Percentiles rank a stretch among this genome's conserved stretches.
Evolutionary conservation across 2,888 invertebrate species (phyloP).

Genomic region (Unio delphinus): DNA sequence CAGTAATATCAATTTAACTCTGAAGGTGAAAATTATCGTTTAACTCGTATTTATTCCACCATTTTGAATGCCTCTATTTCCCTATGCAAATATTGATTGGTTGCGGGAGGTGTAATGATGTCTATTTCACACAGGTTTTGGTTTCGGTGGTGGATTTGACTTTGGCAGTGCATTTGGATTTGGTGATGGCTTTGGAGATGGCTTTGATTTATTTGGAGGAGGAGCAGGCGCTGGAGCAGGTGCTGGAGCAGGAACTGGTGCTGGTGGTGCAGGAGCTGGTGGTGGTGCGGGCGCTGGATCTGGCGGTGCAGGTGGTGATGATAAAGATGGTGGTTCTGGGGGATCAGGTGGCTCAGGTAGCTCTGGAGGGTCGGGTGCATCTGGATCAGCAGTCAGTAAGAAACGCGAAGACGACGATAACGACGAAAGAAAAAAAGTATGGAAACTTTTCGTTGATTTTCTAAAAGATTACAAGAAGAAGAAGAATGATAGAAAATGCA

Average conservation of each 20-base stretch:
- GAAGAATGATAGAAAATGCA: too few species aligned
- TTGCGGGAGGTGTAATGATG: not conserved
- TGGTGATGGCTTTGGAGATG: conserved; percentile 2
- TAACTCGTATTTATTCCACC: too few species aligned
- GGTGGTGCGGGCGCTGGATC: not conserved
- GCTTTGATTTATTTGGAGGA: not conserved
- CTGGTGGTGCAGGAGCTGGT: not conserved
- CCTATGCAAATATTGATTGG: too few species aligned
- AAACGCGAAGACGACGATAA: too few species aligned
- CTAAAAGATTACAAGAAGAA: too few species aligned
- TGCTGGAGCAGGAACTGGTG: not conserved
- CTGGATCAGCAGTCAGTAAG: too few species aligned
- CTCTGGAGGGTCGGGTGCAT: too few species aligned
- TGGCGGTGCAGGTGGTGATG: conserved; percentile 2
- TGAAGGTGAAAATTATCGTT: too few species aligned
- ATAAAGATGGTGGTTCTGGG: not conserved
- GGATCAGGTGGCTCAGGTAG: not conserved
- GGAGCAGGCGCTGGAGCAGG: not conserved
- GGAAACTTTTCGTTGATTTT: too few species aligned
- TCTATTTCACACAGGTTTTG: not conserved
- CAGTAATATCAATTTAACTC: too few species aligned
- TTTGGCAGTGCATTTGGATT: not conserved
- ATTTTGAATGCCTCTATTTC: too few species aligned
- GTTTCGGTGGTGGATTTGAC: not conserved
- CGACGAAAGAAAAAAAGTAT: too few species aligned